Percentiles rank a stretch among this genome's conserved stretches.
Evolutionary conservation across 1,140 invertebrate species (phyloP).

Genomic region (Drosophila paulistorum): DNA sequence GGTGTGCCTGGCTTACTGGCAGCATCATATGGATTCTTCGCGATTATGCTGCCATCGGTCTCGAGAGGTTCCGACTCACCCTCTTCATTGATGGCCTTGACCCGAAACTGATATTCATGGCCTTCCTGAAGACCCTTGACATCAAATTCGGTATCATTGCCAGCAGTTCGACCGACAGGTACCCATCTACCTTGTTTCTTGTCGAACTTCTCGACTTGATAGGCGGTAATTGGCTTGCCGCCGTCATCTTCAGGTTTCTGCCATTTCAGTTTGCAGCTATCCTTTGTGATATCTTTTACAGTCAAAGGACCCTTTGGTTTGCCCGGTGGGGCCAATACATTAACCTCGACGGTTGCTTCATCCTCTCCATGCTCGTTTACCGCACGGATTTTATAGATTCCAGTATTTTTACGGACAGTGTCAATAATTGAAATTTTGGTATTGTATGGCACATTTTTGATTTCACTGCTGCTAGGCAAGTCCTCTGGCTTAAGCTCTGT

Average conservation of each 20-base stretch:
- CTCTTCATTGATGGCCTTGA: conserved; percentile 98
- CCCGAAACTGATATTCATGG: conserved; percentile 97
- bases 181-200: conserved; percentile 96
- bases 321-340: conserved; percentile 92
- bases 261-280: conserved; percentile 95
- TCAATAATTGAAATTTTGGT: conserved; percentile 95
- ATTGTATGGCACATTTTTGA: conserved; percentile 95
- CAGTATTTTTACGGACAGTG: conserved; percentile 92
- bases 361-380: conserved; percentile 96
- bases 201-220: conserved; percentile 98
- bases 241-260: conserved; percentile 99
- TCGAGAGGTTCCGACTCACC: conserved; percentile 98
- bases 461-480: conserved; percentile 88
- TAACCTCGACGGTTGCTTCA: conserved; percentile 96
- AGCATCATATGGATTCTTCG: conserved; percentile 86
- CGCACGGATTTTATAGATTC: conserved; percentile 95
- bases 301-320: conserved; percentile 96
- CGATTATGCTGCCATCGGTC: conserved; percentile 89
- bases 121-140: conserved; percentile 96
- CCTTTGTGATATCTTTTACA: conserved; percentile 95
- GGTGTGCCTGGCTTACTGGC: conserved; percentile 95
- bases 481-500: conserved; percentile 85
- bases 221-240: conserved; percentile 96
- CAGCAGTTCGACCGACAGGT: conserved; percentile 91
- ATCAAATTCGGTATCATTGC: conserved; percentile 93